Base-by-base conservation (phyloP, 2,113 vertebrate species). In the Chrysochloris asiatica region DNA sequence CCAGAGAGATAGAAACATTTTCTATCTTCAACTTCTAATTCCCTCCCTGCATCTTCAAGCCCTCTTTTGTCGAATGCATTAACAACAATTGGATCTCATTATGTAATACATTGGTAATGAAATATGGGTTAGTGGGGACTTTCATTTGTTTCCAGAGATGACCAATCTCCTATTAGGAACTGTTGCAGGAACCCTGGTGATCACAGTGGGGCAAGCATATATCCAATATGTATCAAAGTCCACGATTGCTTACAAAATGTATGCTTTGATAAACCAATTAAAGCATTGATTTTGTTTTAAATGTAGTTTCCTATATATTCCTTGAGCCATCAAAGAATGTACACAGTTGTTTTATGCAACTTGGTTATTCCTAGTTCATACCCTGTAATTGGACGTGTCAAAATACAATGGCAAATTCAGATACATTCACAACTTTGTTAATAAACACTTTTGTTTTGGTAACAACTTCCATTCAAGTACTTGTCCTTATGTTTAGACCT, bases 271-370 rank as follows among this genome's bases (percentile, higher is more conserved):
- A 88, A 81, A 13, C 36, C 22, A 59, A 28, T n/a, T 33, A 8
- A 19, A 50, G 7, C 41, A 33, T 16, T 43, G 30, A 47, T 9
- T 78, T 83, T 83, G n/a, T n/a, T n/a, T n/a, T n/a, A n/a, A n/a
- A n/a, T 65, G 11, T 22, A 8, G 10, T 33, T 48, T 80, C 19
- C 26, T 22, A 0, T 22, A 3, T 82, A 61, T 54, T 77, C 17
- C 4, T 56, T 41, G 9, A 45, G 6, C 41, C 45, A 45, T 30
- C 36, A 59, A 41, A 52, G 11, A 41, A 36, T 4, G n/a, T 3
- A 45, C 2, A 21, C 0, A 2, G 30, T 17, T 3, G 33, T 21
- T 26, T 8, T 45, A 3, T 45, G 11, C 16, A 45, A 10, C 1
- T 1, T 11, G 2, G 10, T 19, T 1, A 47, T 45, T 4, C 8